Evolutionary conservation across 2,113 vertebrate genomes (phyloP).

Genomic region (Pangasianodon gigas): DNA sequence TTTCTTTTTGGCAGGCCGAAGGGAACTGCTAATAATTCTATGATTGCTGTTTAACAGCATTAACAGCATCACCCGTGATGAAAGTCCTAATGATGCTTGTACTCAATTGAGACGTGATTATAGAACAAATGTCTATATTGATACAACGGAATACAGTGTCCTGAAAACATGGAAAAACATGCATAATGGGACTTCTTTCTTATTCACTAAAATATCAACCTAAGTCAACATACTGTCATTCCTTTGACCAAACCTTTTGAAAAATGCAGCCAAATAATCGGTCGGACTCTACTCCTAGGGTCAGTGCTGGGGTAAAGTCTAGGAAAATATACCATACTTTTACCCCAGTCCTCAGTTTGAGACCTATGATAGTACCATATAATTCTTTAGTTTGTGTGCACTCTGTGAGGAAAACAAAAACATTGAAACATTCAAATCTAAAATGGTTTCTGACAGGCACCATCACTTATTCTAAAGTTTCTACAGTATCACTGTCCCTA

Average conservation of each 20-base stretch:
- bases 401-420: conserved; percentile 49
- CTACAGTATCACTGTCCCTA: conserved; percentile 59
- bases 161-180: conserved; percentile 40
- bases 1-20: conserved; percentile 44
- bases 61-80: conserved; percentile 34
- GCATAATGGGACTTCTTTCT: conserved; percentile 14
- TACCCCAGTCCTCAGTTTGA: conserved; percentile 45
- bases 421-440: conserved; percentile 46
- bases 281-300: conserved; percentile 54
- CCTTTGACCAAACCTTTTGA: not conserved
- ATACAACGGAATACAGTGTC: conserved; percentile 18
- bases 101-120: not conserved
- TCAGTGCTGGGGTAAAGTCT: conserved; percentile 42
- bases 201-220: conserved; percentile 17
- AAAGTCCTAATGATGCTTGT: conserved; percentile 27
- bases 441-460: conserved; percentile 59
- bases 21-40: conserved; percentile 24
- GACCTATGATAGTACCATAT: conserved; percentile 51
- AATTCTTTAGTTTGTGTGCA: conserved; percentile 50
- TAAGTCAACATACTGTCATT: not conserved
- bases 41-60: conserved; percentile 51
- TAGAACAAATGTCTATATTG: conserved; percentile 33
- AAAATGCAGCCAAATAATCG: conserved; percentile 35
- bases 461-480: conserved; percentile 57
- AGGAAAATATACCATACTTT: conserved; percentile 17